Base-by-base conservation (phyloP, 1,140 invertebrate species). In the Bilobella aurantiaca region DNA sequence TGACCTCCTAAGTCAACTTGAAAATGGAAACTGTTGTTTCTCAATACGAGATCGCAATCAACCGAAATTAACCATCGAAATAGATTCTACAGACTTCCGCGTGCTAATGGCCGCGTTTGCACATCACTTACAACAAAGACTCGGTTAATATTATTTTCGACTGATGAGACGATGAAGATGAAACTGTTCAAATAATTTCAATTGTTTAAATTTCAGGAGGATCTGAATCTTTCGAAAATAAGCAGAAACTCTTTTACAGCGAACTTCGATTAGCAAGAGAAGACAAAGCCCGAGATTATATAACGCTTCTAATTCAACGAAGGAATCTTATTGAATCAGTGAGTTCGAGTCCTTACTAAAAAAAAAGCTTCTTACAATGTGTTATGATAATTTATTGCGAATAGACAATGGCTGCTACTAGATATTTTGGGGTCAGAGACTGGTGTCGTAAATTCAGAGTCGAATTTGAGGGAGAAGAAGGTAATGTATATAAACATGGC, bases 361-460 rank as follows among this genome's bases (percentile, higher is more conserved):
- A 14, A 14, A 49, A 32, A 3, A 34, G 23, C 3, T 37, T 29
- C 8, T 64, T 64, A 30, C 21, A 18, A 57, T 30, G 34, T 65
- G 1, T 58, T 75, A 75, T 60, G 14, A 21, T 32, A n/a, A 12
- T 68, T 18, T 76, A 89, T 87, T 82, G 82, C 61, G n/a, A n/a
- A n/a, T n/a, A n/a, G n/a, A n/a, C n/a, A n/a, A 84, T 90, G 78
- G 91, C 89, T 78, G 86, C 87, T 37, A 92, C 90, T 2, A 90
- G 91, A 76, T 82, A 84, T 62, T 86, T 87, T 75, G 84, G 88
- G 68, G 78, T 89, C 28, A 83, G 82, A 58, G 92, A 95, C 76
- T 96, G 93, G 93, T 94, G 90, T 75, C 83, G 87, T 74, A 92
- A 90, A 79, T 95, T 95, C 77, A 91, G 95, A 79, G 87, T 96